Percentiles rank a stretch among this genome's conserved stretches.
These are phyloP conservation scores for Rhinella marina DNA, from an alignment of 2,797 vertebrate genomes.

Conservation along the genomic window DNA sequence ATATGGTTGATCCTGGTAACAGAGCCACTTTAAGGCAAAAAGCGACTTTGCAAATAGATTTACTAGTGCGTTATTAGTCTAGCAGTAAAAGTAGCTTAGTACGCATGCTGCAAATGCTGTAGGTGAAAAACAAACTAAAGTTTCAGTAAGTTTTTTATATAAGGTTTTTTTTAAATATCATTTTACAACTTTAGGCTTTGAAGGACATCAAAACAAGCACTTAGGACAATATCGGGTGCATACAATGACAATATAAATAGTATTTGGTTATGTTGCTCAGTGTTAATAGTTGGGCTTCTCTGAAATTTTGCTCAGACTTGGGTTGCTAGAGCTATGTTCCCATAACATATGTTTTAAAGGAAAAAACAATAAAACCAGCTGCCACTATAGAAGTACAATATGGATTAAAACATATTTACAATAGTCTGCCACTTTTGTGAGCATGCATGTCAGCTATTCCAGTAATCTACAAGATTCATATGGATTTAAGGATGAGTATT, in stretches of 20 bases:
- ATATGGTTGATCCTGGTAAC: too few species aligned
- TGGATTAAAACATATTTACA: not conserved
- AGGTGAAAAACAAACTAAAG: not conserved
- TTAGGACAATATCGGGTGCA: not conserved
- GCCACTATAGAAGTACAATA: not conserved
- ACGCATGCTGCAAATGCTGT: not conserved
- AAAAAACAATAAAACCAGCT: not conserved
- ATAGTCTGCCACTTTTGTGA: not conserved
- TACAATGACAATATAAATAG: not conserved
- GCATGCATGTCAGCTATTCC: not conserved
- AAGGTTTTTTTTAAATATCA: not conserved
- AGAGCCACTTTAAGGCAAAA: too few species aligned
- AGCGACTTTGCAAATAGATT: too few species aligned
- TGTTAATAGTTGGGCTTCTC: not conserved
- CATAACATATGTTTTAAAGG: not conserved
- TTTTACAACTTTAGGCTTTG: not conserved
- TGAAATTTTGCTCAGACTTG: not conserved
- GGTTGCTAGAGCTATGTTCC: not conserved
- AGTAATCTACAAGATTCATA: not conserved
- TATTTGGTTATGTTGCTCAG: constrained; percentile 1
- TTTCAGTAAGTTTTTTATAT: not conserved
- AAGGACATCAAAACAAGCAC: not conserved
- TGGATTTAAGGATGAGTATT: not conserved
- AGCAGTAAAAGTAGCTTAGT: too few species aligned
- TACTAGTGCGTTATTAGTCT: too few species aligned